Base-by-base conservation (phyloP, 1,140 invertebrate genomes). In the Procambarus clarkii region DNA sequence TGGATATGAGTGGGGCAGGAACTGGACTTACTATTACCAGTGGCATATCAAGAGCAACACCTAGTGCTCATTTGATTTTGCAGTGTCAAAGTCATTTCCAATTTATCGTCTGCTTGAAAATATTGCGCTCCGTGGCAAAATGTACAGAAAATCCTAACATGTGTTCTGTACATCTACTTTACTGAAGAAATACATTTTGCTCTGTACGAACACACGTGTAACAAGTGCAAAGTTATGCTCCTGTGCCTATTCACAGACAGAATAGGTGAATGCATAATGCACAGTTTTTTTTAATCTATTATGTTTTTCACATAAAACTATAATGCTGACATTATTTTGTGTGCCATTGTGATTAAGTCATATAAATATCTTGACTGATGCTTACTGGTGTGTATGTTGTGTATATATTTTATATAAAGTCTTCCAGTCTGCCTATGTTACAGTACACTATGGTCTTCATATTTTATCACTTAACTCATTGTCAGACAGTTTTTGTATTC, bases 281-380 rank as follows among this genome's bases (percentile, higher is more conserved):
- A 69, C 34, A 64, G 64, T 15, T 71, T 76, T 46, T 48, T 50
- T n/a, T 74, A 85, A 24, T 48, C n/a, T 69, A 71, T 85, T 71
- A 58, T 58, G 7, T 74, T 74, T 21, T 74, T 7, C 24, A 74
- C 24, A 74, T 64, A 58, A 58, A 58, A 58, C 54, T 13, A 58
- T 9, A 13, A 58, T 18, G 21, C 78, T 79, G 78, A 48, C 45
- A 84, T 54, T 60, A 84, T 64, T 44, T 85, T 85, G 83, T 74
- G 83, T 85, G 83, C 83, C 83, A 85, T 85, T 85, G 83, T 85
- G 83, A 85, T 54, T 5, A n/a, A 54, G 79, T 81, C 54, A 54
- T 58, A 24, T 34, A 21, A 58, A 54, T 58, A 54, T 24, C n/a
- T 81, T 13, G 54, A 15, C 58, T 54, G 21, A 80, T 46, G 44